Evolutionary conservation across 2,113 vertebrate genomes (phyloP).

Genomic region (Arizona elegans): DNA sequence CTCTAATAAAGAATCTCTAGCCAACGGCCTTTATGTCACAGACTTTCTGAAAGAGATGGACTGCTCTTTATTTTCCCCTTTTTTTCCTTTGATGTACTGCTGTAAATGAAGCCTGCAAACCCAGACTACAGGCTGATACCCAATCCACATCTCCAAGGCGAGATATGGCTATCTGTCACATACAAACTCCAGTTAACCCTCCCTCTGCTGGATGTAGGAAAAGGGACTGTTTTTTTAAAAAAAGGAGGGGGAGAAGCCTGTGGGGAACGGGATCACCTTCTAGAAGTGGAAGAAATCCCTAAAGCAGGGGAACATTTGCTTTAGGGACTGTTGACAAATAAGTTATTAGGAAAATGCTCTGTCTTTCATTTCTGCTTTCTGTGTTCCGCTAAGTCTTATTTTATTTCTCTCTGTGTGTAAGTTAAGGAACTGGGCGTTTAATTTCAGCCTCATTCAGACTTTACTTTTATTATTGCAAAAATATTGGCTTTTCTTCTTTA

Average conservation of each 20-base stretch:
- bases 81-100: neutral
- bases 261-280: neutral
- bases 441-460: neutral
- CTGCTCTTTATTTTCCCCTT: conserved; percentile 42
- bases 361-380: neutral
- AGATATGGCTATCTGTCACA: neutral
- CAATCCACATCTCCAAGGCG: neutral
- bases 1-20: conserved; percentile 37
- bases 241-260: neutral
- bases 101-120: neutral
- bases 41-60: conserved; percentile 30
- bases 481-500: neutral
- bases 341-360: neutral
- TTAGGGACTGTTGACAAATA: neutral
- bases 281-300: neutral
- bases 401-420: neutral
- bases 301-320: neutral
- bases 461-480: neutral
- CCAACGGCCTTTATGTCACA: conserved; percentile 39
- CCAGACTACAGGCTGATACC: neutral
- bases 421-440: neutral
- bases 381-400: neutral
- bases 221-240: neutral
- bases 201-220: neutral
- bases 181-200: neutral